Evolutionary conservation across 2,113 vertebrate species (phyloP).

Genomic region (Blennius ocellaris): DNA sequence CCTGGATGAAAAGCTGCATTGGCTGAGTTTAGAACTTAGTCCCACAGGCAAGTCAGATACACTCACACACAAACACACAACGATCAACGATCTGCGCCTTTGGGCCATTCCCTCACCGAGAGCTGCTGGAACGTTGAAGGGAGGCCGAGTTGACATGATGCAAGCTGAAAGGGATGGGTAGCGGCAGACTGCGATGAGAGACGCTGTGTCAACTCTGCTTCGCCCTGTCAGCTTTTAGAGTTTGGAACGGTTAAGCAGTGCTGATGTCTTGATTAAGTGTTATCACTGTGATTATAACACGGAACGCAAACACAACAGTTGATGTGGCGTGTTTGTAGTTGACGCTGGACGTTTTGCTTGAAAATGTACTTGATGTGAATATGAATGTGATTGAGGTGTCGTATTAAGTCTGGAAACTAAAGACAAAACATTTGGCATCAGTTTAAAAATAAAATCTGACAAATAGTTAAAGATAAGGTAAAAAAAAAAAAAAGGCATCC

Average conservation of each 20-base stretch:
- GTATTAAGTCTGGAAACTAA: background rate
- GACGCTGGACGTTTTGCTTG: background rate
- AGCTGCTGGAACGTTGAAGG: slow-evolving; percentile 46
- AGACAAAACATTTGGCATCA: accelerated
- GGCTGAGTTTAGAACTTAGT: slow-evolving; percentile 36
- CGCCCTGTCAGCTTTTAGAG: slow-evolving; percentile 59
- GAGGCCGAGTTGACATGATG: slow-evolving; percentile 54
- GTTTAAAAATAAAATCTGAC: too few species aligned
- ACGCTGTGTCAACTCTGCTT: slow-evolving; percentile 58
- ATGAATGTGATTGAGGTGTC: background rate
- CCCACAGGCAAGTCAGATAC: slow-evolving; percentile 40
- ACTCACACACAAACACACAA: slow-evolving; percentile 43
- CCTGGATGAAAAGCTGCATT: slow-evolving; percentile 34
- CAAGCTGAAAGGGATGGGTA: slow-evolving; percentile 64
- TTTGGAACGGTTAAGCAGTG: slow-evolving; percentile 54
- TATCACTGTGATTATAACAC: slow-evolving; percentile 55
- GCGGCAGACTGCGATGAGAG: slow-evolving; percentile 50
- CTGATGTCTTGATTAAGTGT: slow-evolving; percentile 70
- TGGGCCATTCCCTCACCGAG: slow-evolving; percentile 41
- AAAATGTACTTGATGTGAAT: background rate
- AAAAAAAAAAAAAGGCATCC: too few species aligned
- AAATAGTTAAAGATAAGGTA: too few species aligned
- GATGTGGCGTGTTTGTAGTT: background rate
- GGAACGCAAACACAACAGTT: slow-evolving; percentile 3
- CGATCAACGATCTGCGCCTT: slow-evolving; percentile 51